These are phyloP conservation scores for Bedellia somnulentella DNA, from an alignment of 2,888 invertebrate genomes.

Conservation along the genomic window DNA sequence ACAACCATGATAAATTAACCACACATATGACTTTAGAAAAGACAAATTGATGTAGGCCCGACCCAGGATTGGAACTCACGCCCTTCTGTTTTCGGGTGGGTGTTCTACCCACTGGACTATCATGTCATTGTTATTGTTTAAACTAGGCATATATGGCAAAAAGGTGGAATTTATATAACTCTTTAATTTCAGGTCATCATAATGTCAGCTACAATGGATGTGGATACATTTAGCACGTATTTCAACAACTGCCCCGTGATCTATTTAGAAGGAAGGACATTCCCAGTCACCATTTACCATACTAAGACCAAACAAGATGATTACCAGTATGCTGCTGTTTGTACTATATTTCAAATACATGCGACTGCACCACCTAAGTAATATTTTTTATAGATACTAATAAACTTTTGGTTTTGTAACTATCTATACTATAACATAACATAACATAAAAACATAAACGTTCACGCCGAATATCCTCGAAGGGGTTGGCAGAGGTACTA, in stretches of 20 bases:
- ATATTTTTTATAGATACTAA: slow-evolving; percentile 1
- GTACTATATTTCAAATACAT: slow-evolving; percentile 89
- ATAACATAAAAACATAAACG: too few relatives aligned
- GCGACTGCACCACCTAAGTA: slow-evolving; percentile 70
- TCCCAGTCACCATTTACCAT: slow-evolving; percentile 76
- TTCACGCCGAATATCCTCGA: too few relatives aligned
- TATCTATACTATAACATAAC: slow-evolving; percentile 4
- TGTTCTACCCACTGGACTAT: too few relatives aligned
- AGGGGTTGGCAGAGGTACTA: too few relatives aligned
- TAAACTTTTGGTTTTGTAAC: slow-evolving; percentile 1
- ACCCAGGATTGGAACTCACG: too few relatives aligned
- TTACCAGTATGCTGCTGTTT: slow-evolving; percentile 80
- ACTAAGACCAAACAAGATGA: slow-evolving; percentile 74
- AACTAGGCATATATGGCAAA: too few relatives aligned
- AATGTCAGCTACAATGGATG: slow-evolving; percentile 97
- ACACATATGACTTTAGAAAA: too few relatives aligned
- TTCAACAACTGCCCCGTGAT: slow-evolving; percentile 85
- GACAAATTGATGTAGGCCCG: too few relatives aligned
- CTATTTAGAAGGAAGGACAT: slow-evolving; percentile 88
- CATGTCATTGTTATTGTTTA: too few relatives aligned
- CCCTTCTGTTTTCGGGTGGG: too few relatives aligned
- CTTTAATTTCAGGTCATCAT: slow-evolving; percentile 71
- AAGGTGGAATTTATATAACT: too few relatives aligned
- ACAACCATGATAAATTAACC: too few relatives aligned
- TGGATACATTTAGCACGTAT: slow-evolving; percentile 87